Evolutionary conservation across 2,888 invertebrate species (phyloP).

Genomic region (Sphecodes monilicornis): DNA sequence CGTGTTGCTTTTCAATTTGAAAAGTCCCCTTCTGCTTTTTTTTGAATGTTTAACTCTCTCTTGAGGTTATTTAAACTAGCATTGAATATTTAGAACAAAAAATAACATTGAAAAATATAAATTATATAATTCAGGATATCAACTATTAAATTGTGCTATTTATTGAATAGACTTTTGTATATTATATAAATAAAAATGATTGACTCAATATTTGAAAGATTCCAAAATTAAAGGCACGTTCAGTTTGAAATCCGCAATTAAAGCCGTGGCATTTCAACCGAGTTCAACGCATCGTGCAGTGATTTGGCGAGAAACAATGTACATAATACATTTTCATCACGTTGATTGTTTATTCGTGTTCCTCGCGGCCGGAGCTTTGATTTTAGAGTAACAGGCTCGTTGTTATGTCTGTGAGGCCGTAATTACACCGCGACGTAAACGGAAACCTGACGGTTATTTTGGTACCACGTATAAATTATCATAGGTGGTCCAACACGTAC

Average conservation of each 20-base stretch:
- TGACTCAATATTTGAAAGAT: no score
- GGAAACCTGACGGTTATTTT: conserved; percentile 43
- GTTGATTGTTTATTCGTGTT: conserved; percentile 25
- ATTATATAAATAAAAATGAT: background rate
- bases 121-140: background rate
- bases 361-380: background rate
- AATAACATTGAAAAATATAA: no score
- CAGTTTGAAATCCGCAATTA: background rate
- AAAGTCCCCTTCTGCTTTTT: background rate
- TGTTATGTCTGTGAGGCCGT: conserved; percentile 41
- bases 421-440: conserved; percentile 51
- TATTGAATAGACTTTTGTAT: no score
- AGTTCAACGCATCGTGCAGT: background rate
- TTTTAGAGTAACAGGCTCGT: conserved; percentile 31
- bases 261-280: background rate
- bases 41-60: background rate
- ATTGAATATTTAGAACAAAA: background rate
- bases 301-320: background rate
- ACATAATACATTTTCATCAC: background rate
- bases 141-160: background rate
- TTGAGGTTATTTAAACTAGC: background rate
- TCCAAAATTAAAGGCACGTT: no score
- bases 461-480: conserved; percentile 43
- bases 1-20: background rate
- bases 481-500: conserved; percentile 16